phyloP scores from a whole-genome alignment of 2,888 invertebrate genomes.

The Pseudeuparius sepicola region DNA sequence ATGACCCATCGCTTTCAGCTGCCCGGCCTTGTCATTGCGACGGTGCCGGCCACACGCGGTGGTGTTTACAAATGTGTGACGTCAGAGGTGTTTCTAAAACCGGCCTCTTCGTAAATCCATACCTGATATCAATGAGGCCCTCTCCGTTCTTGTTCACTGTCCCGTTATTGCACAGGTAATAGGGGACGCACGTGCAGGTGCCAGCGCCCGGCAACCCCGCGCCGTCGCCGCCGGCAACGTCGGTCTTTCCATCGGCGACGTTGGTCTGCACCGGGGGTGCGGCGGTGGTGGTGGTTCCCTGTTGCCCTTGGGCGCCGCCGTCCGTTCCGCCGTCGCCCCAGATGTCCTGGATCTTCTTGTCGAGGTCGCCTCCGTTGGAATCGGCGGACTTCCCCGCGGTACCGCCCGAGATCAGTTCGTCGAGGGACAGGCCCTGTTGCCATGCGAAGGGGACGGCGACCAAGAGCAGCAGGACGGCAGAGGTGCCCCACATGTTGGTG shows the following conservation, averaged over 20 bases:
- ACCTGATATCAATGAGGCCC: constrained; percentile 70
- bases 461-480: too few species aligned
- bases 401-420: constrained; percentile 13
- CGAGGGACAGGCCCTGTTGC: too few species aligned
- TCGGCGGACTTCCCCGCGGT: constrained; percentile 11
- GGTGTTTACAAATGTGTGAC: too few species aligned
- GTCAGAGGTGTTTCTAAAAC: too few species aligned
- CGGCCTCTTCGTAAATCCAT: too few species aligned
- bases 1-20: too few species aligned
- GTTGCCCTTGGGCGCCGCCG: constrained; percentile 14
- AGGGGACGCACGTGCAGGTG: constrained; percentile 64
- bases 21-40: too few species aligned
- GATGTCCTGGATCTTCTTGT: constrained; percentile 16
- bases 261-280: constrained; percentile 23
- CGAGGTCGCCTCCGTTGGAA: constrained; percentile 9
- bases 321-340: too few species aligned
- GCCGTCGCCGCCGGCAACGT: constrained; percentile 16
- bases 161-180: constrained; percentile 61
- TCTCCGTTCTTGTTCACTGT: constrained; percentile 61
- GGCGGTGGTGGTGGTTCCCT: constrained; percentile 8
- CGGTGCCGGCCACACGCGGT: too few species aligned
- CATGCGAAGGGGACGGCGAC: too few species aligned
- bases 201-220: constrained; percentile 24
- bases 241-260: too few species aligned
- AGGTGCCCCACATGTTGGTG: too few species aligned